Evolutionary conservation across 2,797 vertebrate species (phyloP), one percentile per base, ranked within the genome.

Genomic region (Malurus splendens): DNA sequence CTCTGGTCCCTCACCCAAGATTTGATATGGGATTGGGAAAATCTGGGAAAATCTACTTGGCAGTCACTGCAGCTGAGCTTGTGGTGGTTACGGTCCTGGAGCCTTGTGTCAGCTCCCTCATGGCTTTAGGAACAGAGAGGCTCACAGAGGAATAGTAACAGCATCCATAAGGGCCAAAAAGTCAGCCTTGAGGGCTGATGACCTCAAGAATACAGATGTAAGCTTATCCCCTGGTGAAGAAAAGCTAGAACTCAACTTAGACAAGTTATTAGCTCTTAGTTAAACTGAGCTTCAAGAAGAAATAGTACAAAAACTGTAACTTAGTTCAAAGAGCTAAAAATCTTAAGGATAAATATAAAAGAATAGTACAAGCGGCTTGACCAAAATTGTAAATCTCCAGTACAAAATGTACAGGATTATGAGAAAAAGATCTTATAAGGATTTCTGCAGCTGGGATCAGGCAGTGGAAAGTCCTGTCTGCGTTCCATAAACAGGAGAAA

Each of bases 401-500:
- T 33, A 92, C 48, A 59, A 83, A 82, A 60, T 42, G 82, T 81
- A 87, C 66, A 81, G 30, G 28, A 61, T 80, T 28, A 52, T 25
- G 18, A 77, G 71, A 25, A 82, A 80, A 90, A 85, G 73, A 66
- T 88, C 82, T 82, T 76, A 10, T 17, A 88, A 89, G 62, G 62
- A 75, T 24, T 87, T 87, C 25, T 90, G 76, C 45, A 85, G 82
- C 36, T 59, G 85, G 55, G 51, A 91, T 55, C 75, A 89, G 55
- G 28, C 76, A 75, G 45, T 83, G 89, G 76, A 90, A 92, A 90
- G 33, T 76, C 77, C 51, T 86, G 60, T 45, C 82, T 64, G 32
- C 64, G 42, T 88, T 91, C 52, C 52, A 73, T 84, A 82, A 84
- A 71, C n/a, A 82, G 66, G 55, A 83, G 66, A 86, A 86, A 72